Percentiles rank a stretch among this genome's conserved stretches.
phyloP scores from a whole-genome alignment of 2,113 vertebrate species.

The Promerops cafer region DNA sequence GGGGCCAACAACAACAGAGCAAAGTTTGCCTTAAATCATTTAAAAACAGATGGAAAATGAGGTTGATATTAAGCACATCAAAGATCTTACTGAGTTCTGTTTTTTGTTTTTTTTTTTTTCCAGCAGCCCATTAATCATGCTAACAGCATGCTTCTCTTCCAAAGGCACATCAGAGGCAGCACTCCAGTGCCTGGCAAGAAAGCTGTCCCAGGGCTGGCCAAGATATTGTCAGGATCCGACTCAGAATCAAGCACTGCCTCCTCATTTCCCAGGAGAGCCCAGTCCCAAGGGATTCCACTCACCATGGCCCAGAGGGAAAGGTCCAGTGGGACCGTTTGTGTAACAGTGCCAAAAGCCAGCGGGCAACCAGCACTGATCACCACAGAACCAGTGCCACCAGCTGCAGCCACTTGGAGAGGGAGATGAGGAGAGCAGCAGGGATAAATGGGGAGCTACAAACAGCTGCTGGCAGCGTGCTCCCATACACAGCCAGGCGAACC shows the following conservation, averaged over 20 bases:
- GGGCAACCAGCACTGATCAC: rapidly evolving
- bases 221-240: rapidly evolving
- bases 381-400: not conserved
- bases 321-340: not conserved
- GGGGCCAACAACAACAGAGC: not conserved
- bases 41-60: not conserved
- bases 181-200: not conserved
- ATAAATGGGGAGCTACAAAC: not conserved
- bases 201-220: not conserved
- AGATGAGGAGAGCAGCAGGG: not conserved
- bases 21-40: not conserved
- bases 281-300: not conserved
- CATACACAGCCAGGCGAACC: rapidly evolving
- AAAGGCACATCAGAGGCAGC: not conserved
- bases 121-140: not conserved
- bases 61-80: not conserved
- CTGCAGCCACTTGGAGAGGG: not conserved
- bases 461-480: rapidly evolving
- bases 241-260: not conserved
- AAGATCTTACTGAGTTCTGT: not conserved
- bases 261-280: not conserved
- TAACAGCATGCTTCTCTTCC: not conserved
- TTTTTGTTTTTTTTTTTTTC: not conserved
- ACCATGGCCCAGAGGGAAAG: not conserved
- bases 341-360: not conserved